Conservation (phyloP, 2,797 vertebrate species). For the Tympanoctomys barrerae region DNA sequence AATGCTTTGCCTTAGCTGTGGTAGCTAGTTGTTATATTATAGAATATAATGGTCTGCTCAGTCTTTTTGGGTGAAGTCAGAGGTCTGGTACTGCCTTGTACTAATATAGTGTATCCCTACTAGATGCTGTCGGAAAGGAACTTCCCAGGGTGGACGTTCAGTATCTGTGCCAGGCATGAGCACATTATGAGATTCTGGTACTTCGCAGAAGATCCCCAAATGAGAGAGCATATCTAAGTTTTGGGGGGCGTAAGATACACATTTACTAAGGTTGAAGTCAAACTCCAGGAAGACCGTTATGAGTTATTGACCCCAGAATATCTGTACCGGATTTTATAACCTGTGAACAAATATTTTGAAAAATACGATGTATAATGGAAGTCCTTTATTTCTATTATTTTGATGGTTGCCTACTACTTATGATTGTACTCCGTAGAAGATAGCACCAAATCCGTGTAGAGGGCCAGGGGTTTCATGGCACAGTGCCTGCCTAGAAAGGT, state of each 20-base stretch:
- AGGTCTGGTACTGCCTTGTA: not conserved
- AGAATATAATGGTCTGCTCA: not conserved
- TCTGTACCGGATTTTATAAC: not conserved
- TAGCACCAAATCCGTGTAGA: not conserved
- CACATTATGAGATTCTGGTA: no score
- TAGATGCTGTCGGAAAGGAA: not conserved
- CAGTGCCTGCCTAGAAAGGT: no score
- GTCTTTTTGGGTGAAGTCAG: not conserved
- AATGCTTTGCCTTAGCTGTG: not conserved
- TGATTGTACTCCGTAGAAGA: not conserved
- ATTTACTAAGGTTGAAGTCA: not conserved
- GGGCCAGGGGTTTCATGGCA: no score
- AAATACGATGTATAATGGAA: not conserved
- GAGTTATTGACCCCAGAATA: not conserved
- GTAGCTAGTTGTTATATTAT: not conserved
- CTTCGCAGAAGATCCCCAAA: rapidly evolving
- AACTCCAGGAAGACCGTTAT: not conserved
- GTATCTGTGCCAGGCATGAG: not conserved
- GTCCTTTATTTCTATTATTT: not conserved
- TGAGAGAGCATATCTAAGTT: rapidly evolving
- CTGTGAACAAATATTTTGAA: not conserved
- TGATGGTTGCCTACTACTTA: not conserved
- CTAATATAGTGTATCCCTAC: not conserved
- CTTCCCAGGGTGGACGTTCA: not conserved
- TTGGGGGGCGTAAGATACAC: not conserved